Percentiles rank a stretch among this genome's conserved stretches.
These are phyloP conservation scores for Propsilocerus akamusi DNA, from an alignment of 1,140 invertebrate genomes.

Conservation along the genomic window DNA sequence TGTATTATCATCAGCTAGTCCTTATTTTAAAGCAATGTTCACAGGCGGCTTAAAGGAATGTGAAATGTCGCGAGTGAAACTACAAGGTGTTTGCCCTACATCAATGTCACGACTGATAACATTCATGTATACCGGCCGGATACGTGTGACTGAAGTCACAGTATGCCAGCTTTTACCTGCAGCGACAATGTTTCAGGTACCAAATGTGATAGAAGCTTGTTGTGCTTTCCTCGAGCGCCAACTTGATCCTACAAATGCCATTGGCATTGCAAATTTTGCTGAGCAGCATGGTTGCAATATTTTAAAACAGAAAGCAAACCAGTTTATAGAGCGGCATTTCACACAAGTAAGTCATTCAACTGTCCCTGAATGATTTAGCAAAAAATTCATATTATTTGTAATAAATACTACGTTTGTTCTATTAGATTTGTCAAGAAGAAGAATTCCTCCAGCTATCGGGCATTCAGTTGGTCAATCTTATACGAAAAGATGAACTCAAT, in stretches of 20 bases:
- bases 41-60: slow-evolving; percentile 70
- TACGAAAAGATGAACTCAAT: slow-evolving; percentile 74
- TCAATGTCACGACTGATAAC: slow-evolving; percentile 66
- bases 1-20: slow-evolving; percentile 79
- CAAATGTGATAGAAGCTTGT: slow-evolving; percentile 78
- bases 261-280: slow-evolving; percentile 81
- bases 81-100: slow-evolving; percentile 69
- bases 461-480: slow-evolving; percentile 57
- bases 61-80: slow-evolving; percentile 64
- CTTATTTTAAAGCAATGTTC: slow-evolving; percentile 95
- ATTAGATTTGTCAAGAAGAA: slow-evolving; percentile 68
- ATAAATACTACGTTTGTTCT: slow-evolving; percentile 10
- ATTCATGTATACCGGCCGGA: slow-evolving; percentile 83
- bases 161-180: slow-evolving; percentile 79
- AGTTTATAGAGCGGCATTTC: slow-evolving; percentile 81
- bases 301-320: slow-evolving; percentile 66
- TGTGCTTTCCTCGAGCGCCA: slow-evolving; percentile 78
- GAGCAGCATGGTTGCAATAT: slow-evolving; percentile 76
- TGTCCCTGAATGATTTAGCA: no score
- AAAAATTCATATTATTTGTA: neutral
- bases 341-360: slow-evolving; percentile 36
- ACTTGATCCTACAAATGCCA: slow-evolving; percentile 81
- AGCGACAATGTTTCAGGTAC: slow-evolving; percentile 85
- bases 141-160: slow-evolving; percentile 73
- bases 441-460: slow-evolving; percentile 71